Percentiles rank a stretch among this genome's conserved stretches.
These are phyloP conservation scores for Silurus asotus DNA, from an alignment of 2,113 vertebrate species.

Conservation along the genomic window DNA sequence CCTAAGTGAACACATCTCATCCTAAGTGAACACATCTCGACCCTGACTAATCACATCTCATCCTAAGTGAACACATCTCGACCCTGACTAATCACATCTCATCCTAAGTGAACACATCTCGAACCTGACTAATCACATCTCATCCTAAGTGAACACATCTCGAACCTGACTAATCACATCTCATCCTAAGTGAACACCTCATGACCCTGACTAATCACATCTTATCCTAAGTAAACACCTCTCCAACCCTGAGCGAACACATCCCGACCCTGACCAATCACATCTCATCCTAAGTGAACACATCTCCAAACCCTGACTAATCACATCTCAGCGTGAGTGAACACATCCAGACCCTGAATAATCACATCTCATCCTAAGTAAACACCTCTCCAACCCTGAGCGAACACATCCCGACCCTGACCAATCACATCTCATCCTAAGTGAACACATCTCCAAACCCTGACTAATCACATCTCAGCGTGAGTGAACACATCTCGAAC, in stretches of 20 bases:
- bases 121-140: background rate
- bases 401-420: background rate
- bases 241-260: background rate
- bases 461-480: background rate
- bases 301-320: background rate
- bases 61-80: background rate
- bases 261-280: background rate
- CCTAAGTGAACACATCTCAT: background rate
- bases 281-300: background rate
- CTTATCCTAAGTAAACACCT: background rate
- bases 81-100: background rate
- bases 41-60: background rate
- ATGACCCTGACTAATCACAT: background rate
- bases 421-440: background rate
- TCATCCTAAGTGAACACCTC: background rate
- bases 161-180: background rate
- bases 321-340: background rate
- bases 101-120: too few species aligned
- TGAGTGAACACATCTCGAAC: background rate
- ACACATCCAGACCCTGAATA: background rate
- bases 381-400: background rate
- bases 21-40: background rate
- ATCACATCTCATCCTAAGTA: background rate
- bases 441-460: background rate
- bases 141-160: background rate